Conservation (phyloP, 2,113 vertebrate genomes). For the Lucifuga dentata region DNA sequence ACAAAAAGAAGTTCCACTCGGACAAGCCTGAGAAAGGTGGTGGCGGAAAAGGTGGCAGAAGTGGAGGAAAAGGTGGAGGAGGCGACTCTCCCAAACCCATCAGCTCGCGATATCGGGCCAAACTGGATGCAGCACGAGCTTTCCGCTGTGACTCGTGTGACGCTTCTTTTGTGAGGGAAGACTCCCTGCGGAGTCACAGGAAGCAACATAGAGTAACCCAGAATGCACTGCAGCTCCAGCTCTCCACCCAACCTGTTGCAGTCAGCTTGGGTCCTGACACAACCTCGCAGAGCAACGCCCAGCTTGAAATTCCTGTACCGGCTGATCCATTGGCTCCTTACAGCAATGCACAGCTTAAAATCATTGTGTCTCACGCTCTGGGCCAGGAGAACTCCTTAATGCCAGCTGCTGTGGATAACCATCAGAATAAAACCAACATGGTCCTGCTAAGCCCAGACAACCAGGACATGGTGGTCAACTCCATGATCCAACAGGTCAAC, state of each 20-base stretch:
- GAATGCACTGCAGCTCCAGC: conserved; percentile 78
- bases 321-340: conserved; percentile 76
- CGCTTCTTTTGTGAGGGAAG: conserved; percentile 93
- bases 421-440: conserved; percentile 64
- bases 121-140: conserved; percentile 89
- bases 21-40: conserved; percentile 76
- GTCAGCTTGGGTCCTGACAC: conserved; percentile 37
- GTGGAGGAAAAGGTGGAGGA: conserved; percentile 49
- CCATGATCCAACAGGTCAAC: conserved; percentile 92
- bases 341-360: conserved; percentile 87
- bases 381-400: conserved; percentile 77
- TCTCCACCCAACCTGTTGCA: conserved; percentile 66
- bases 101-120: conserved; percentile 88
- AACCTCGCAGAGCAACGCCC: conserved; percentile 63
- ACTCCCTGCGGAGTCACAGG: conserved; percentile 94
- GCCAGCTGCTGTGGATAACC: conserved; percentile 67
- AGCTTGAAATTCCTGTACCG: conserved; percentile 73
- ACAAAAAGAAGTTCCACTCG: conserved; percentile 89
- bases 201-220: conserved; percentile 88
- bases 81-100: conserved; percentile 75
- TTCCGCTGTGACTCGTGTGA: conserved; percentile 91
- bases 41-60: conserved; percentile 30
- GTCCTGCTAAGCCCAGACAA: conserved; percentile 82
- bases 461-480: conserved; percentile 81
- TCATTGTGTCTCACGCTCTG: conserved; percentile 88